Base-by-base conservation (phyloP, 2,113 vertebrate species). In the Orientallactaga bullata region DNA sequence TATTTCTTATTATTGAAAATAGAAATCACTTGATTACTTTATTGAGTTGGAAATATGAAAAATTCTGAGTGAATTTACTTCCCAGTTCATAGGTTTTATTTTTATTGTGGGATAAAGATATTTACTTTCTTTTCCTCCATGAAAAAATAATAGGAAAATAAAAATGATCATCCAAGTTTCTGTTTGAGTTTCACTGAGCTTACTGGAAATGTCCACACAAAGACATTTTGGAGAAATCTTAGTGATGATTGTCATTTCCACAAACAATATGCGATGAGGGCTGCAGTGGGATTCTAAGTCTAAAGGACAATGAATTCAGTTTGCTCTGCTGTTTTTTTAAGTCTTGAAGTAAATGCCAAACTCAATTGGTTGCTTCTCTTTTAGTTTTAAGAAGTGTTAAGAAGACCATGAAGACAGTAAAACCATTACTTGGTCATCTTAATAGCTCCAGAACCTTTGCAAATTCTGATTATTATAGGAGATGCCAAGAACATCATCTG, bases 401-500 rank as follows among this genome's bases (percentile, higher is more conserved):
- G 81, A 96, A 95, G 18, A 47, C 26, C 84, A 87, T 82, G 96
- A 89, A 97, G 95, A 95, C 60, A 93, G 89, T 85, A 90, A 89
- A 69, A 61, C 47, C 88, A 80, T 91, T 18, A n/a, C 89, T 90
- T 84, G 91, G 95, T 97, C 91, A 94, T 90, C 85, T 85, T 96
- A 93, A 95, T 69, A 78, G 85, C 58, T 81, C 66, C 68, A 55
- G 5, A 11, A 65, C 82, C 85, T 93, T 83, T 58, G 1, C 42
- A 47, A 65, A 95, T 94, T 39, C 85, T 96, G 95, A 94, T 74
- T 95, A 95, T 96, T 92, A 96, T 79, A 94, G 55, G 28, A 95
- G 93, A 96, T 89, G 32, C 71, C 95, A 97, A 66, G 77, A 95
- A 96, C 81, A 97, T 96, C 92, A 94, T 95, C 93, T 97, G 94